Evolutionary conservation across 1,140 invertebrate species (phyloP).

Genomic region (Drosophila mauritiana): DNA sequence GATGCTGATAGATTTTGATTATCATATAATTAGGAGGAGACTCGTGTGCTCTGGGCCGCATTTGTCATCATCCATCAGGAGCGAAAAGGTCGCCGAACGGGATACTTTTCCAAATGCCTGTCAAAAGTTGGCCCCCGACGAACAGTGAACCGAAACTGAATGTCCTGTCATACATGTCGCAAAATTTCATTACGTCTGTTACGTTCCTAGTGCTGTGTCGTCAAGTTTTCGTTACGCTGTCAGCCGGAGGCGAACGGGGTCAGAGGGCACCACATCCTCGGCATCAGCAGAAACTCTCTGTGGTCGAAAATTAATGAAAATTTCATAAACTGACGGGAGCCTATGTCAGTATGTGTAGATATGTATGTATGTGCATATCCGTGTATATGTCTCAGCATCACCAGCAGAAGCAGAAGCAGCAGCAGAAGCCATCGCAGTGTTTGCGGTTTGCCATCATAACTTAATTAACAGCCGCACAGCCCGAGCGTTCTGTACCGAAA

Average conservation of each 20-base stretch:
- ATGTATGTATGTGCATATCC: background rate
- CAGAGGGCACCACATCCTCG: constrained; percentile 17
- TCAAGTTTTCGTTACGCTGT: constrained; percentile 80
- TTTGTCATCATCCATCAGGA: constrained; percentile 68
- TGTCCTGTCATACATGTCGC: constrained; percentile 72
- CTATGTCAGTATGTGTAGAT: constrained; percentile 17
- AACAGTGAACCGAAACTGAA: constrained; percentile 4
- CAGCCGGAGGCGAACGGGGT: constrained; percentile 71
- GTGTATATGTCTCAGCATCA: constrained; percentile 10
- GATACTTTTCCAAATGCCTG: constrained; percentile 66
- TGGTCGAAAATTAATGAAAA: constrained; percentile 83
- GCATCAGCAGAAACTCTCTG: constrained; percentile 66
- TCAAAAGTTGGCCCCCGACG: constrained; percentile 57
- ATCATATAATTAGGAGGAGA: constrained; percentile 70
- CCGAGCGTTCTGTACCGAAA: constrained; percentile 2
- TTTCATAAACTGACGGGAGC: constrained; percentile 75
- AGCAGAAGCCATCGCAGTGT: constrained; percentile 62
- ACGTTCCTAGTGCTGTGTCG: constrained; percentile 58
- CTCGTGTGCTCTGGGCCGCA: constrained; percentile 32
- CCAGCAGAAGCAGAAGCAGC: constrained; percentile 27
- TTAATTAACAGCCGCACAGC: constrained; percentile 78
- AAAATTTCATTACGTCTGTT: constrained; percentile 79
- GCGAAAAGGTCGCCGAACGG: constrained; percentile 30
- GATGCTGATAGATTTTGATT: constrained; percentile 72
- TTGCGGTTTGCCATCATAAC: constrained; percentile 78